Base-by-base conservation (phyloP, 2,113 vertebrate species). In the Oenanthe oenanthe region DNA sequence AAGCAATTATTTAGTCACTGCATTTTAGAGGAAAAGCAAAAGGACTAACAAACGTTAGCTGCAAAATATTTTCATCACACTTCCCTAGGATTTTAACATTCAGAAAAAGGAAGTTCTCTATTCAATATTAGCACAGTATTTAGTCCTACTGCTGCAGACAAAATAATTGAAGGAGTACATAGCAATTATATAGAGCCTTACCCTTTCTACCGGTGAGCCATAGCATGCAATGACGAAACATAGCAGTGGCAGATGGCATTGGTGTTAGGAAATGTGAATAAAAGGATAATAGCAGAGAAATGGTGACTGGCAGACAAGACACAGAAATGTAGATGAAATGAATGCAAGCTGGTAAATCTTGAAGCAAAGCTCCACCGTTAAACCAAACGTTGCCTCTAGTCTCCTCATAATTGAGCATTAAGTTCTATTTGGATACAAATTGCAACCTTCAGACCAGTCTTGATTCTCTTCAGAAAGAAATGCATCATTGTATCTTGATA, bases 181-280 rank as follows among this genome's bases (percentile, higher is more conserved):
- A 96, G 97, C 92, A 97, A 98, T 85, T 38, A 95, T 79, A 95
- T 74, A 98, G 96, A 93, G 97, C 98, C 99, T 99, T 99, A 99
- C 99, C 99, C 99, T 99, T 99, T 98, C 98, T 99, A 98, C 98
- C 98, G 98, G 99, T 98, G 98, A 99, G 98, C 99, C 99, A 99
- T 98, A 99, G 98, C 99, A 99, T 99, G 99, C 99, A 99, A 99
- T 99, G 99, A 98, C 98, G 98, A 98, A 99, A 99, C 98, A 99
- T 99, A 99, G 99, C 99, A 99, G 99, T 99, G 98, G 98, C 98
- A 98, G 99, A 99, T 98, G 98, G 99, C 99, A 99, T 99, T 98
- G 98, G 98, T 98, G 97, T 97, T 98, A 98, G 98, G 96, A 97
- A 98, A 97, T 96, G 97, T 96, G 96, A 96, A 97, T 97, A 96